phyloP scores from a whole-genome alignment of 2,888 invertebrate species.

The Saturnia pavonia region DNA sequence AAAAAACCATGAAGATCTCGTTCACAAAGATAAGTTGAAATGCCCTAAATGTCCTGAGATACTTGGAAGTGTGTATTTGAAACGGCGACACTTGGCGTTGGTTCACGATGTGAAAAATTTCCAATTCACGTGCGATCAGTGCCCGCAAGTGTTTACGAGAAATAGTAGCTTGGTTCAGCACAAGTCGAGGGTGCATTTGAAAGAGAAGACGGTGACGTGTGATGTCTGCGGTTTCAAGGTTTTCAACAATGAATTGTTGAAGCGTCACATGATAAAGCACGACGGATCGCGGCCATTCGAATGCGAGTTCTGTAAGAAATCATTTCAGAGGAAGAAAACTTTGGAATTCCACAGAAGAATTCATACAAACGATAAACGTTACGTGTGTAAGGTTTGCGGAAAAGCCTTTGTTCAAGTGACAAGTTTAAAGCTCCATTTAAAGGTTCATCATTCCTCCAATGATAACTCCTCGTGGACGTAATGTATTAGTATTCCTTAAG shows the following conservation, averaged over 20 bases:
- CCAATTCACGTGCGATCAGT: constrained; percentile 61
- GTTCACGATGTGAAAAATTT: constrained; percentile 60
- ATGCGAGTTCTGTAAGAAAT: constrained; percentile 77
- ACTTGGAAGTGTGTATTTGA: constrained; percentile 54
- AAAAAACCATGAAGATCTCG: constrained; percentile 36
- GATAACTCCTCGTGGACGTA: background rate
- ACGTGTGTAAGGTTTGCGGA: constrained; percentile 70
- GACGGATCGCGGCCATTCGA: constrained; percentile 79
- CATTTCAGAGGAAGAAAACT: constrained; percentile 73
- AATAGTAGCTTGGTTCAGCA: constrained; percentile 57
- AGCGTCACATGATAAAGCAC: constrained; percentile 80
- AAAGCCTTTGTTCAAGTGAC: constrained; percentile 76
- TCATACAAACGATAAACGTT: constrained; percentile 72
- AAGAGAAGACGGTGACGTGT: constrained; percentile 57
- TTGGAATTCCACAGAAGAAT: constrained; percentile 71
- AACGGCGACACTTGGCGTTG: constrained; percentile 58
- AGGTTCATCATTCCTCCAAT: constrained; percentile 27
- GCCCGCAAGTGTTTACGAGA: constrained; percentile 51
- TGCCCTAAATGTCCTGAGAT: constrained; percentile 63
- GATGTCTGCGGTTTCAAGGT: constrained; percentile 66
- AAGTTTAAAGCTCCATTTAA: constrained; percentile 71
- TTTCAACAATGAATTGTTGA: constrained; percentile 68
- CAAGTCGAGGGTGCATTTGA: constrained; percentile 60
- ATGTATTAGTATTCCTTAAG: background rate
- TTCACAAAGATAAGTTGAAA: constrained; percentile 38